These are phyloP conservation scores for Eumerus sabulonum DNA, from an alignment of 2,888 invertebrate genomes.

Conservation along the genomic window DNA sequence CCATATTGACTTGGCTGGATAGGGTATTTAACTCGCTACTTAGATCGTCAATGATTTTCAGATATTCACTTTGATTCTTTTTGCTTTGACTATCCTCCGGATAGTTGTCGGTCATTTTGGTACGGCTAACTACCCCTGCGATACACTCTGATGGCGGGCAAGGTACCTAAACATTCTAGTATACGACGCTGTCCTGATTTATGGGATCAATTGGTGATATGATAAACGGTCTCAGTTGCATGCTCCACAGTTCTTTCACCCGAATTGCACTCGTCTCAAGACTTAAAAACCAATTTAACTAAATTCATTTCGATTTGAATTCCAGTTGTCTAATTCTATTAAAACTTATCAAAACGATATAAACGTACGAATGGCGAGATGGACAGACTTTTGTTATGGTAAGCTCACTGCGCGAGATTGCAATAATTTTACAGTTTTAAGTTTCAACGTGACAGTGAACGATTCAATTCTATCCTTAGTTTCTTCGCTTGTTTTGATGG, in stretches of 20 bases:
- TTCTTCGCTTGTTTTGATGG: conserved; percentile 51
- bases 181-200: background rate
- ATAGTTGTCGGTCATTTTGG: conserved; percentile 68
- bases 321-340: conserved; percentile 52
- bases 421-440: conserved; percentile 58
- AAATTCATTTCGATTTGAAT: conserved; percentile 46
- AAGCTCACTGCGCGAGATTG: conserved; percentile 41
- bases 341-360: conserved; percentile 48
- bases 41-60: conserved; percentile 76
- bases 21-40: conserved; percentile 75
- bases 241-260: conserved; percentile 6
- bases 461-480: conserved; percentile 51
- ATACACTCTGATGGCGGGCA: no score
- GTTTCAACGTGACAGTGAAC: conserved; percentile 63
- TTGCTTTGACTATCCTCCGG: conserved; percentile 57
- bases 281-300: conserved; percentile 59
- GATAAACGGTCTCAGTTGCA: conserved; percentile 1
- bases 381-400: background rate
- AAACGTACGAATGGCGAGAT: no score
- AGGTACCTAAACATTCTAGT: conserved; percentile 37
- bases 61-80: conserved; percentile 73
- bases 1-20: conserved; percentile 74
- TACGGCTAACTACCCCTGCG: no score
- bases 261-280: conserved; percentile 11
- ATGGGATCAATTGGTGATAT: background rate